Conservation (phyloP, 2,113 vertebrate species). For the Perccottus glenii region DNA sequence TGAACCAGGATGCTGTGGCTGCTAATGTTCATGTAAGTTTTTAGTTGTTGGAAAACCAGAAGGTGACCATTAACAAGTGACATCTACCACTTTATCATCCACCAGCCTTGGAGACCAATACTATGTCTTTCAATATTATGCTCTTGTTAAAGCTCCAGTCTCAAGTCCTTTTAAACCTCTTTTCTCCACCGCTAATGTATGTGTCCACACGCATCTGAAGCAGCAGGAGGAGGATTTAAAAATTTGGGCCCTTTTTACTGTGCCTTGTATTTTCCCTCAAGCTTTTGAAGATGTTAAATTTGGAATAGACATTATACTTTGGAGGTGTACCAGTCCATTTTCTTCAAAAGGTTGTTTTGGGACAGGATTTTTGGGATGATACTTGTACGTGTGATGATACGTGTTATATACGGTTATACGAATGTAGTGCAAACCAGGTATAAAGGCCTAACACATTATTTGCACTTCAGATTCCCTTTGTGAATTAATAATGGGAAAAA, state of each 20-base stretch:
- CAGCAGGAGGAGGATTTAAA: too few species aligned
- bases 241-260: neutral
- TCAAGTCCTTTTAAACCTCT: neutral
- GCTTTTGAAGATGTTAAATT: neutral
- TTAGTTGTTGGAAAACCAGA: neutral
- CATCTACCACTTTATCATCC: neutral
- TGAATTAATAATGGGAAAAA: neutral
- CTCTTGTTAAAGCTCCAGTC: neutral
- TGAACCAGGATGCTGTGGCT: slow-evolving; percentile 21
- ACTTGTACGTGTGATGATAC: too few species aligned
- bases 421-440: too few species aligned
- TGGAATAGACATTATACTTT: too few species aligned
- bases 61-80: neutral
- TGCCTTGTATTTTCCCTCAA: neutral
- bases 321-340: too few species aligned
- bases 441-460: neutral
- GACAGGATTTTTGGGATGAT: too few species aligned
- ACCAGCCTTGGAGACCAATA: neutral
- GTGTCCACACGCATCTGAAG: neutral
- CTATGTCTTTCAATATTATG: neutral
- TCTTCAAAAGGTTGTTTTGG: too few species aligned
- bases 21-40: neutral
- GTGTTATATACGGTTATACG: too few species aligned
- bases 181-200: neutral
- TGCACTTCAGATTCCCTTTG: neutral